These are phyloP conservation scores for Campylorhamphus procurvoides DNA, from an alignment of 2,113 vertebrate genomes.

Conservation along the genomic window DNA sequence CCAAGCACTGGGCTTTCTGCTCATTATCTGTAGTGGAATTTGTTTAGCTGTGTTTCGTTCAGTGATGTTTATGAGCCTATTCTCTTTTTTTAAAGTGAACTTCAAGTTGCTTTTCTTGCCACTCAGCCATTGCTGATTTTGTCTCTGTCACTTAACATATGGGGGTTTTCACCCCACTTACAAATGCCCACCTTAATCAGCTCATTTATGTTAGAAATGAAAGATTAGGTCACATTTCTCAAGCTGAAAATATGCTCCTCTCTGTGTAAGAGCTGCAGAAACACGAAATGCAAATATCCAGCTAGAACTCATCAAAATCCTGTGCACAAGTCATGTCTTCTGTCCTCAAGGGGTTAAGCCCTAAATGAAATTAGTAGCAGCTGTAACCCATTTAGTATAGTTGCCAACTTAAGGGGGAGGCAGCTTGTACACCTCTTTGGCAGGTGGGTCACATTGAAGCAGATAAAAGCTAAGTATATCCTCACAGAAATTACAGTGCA, in stretches of 20 bases:
- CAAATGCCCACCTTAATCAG: neutral
- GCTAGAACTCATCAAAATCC: neutral
- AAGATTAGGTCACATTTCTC: neutral
- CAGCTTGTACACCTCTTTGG: neutral
- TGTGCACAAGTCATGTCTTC: neutral
- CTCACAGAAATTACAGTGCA: neutral
- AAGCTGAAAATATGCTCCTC: neutral
- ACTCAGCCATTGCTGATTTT: neutral
- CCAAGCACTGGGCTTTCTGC: conserved; percentile 3
- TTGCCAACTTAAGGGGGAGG: neutral
- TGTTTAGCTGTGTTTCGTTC: neutral
- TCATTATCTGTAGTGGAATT: conserved; percentile 31
- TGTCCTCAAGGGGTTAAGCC: neutral
- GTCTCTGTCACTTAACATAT: neutral
- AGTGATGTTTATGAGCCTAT: neutral
- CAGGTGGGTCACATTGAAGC: neutral
- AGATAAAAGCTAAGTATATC: neutral
- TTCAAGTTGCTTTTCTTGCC: neutral
- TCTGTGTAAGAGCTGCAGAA: neutral
- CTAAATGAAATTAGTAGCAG: conserved; percentile 21
- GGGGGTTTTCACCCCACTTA: neutral
- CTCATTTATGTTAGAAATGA: neutral
- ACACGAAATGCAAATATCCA: neutral
- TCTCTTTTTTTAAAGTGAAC: neutral
- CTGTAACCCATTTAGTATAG: neutral